phyloP scores from a whole-genome alignment of 2,797 vertebrate species.

The Alcedo quadribrachys region DNA sequence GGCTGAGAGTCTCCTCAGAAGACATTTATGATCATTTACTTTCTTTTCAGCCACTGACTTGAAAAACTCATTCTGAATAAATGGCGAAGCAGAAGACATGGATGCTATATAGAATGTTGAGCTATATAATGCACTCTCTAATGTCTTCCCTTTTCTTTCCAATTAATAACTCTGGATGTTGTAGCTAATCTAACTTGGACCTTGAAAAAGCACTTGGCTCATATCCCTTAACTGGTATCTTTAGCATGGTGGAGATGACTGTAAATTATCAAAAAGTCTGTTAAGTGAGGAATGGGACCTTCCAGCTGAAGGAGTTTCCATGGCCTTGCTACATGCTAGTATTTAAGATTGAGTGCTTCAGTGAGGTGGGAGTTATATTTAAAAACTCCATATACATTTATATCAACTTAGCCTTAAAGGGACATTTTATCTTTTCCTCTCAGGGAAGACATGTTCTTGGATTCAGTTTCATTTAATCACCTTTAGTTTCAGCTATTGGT shows the following conservation, averaged over 20 bases:
- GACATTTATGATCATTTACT: background rate
- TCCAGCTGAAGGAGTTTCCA: background rate
- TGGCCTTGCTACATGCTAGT: slow-evolving; percentile 4
- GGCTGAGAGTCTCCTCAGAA: background rate
- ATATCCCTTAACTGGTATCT: slow-evolving; percentile 7
- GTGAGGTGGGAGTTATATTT: slow-evolving; percentile 2
- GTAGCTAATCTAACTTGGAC: slow-evolving; percentile 32
- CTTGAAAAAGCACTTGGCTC: background rate
- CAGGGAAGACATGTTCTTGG: background rate
- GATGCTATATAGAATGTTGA: background rate
- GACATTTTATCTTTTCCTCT: background rate
- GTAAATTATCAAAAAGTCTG: slow-evolving; percentile 44
- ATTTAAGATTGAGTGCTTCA: slow-evolving; percentile 29
- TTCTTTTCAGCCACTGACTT: background rate
- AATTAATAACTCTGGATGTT: slow-evolving; percentile 38
- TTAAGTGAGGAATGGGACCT: background rate
- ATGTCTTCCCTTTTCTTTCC: background rate
- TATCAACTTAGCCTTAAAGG: slow-evolving; percentile 9
- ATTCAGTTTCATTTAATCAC: slow-evolving; percentile 25
- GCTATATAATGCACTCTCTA: background rate
- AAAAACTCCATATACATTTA: slow-evolving; percentile 4
- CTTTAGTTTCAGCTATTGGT: background rate
- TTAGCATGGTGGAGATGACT: slow-evolving; percentile 3
- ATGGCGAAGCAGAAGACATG: background rate
- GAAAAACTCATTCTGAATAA: slow-evolving; percentile 12